Base-by-base conservation (phyloP, 2,888 invertebrate genomes). In the Euphydryas editha region DNA sequence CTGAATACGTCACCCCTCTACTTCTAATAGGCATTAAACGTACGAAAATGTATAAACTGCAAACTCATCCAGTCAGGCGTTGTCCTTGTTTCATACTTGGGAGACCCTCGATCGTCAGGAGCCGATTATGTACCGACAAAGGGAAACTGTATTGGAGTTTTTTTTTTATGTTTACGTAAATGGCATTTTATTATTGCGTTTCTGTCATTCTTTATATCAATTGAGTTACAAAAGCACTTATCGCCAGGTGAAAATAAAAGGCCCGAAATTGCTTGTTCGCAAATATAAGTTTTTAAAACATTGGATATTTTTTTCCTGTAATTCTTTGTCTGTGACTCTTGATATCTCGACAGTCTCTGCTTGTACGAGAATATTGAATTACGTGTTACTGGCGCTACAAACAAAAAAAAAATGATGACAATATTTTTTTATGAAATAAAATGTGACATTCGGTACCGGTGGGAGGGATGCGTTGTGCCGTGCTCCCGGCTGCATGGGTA, bases 81-180 rank as follows among this genome's bases (percentile, higher is more conserved):
- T 21, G 55, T 69, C 78, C 67, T 70, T 73, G 75, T 80, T 79
- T 79, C 36, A 63, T 76, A 76, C 68, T 76, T 73, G 72, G 71
- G 73, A 72, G 76, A 72, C 75, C 75, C 74, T 75, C 70, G 69
- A 70, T 66, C 66, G 67, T 51, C 69, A 69, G 70, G 73, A 78
- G 79, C 72, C 79, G 79, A 78, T 77, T 80, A 76, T 78, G 75
- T 80, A 79, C 79, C 79, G 80, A 83, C 83, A 81, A 84, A 83
- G 77, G 79, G 77, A 79, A 80, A 78, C 76, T 78, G 78, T 80
- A 81, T 83, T 81, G 69, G 69, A 70, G 63, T 78, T 78, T 80
- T 71, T 79, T 76, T 81, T 51, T 24, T 79, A 79, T 75, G 74
- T 76, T 72, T 69, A 77, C 76, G 76, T 76, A 80, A 81, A 81